Conservation (phyloP, 2,797 vertebrate genomes). For the Sebastes iracundus region DNA sequence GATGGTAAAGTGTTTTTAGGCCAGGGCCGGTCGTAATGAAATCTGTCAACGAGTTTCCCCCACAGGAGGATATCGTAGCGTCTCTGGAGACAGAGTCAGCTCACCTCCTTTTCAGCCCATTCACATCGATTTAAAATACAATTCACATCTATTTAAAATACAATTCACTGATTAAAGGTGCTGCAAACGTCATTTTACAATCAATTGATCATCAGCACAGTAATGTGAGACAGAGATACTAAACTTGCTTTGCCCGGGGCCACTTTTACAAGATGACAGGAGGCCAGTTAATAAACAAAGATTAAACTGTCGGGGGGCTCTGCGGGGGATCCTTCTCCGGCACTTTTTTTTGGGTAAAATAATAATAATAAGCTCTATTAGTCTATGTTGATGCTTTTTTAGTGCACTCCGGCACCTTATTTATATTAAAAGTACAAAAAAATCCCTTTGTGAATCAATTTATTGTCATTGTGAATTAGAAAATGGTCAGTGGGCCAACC, state of each 20-base stretch:
- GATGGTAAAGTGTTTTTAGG: slow-evolving; percentile 32
- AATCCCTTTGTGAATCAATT: no score
- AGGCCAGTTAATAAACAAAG: no score
- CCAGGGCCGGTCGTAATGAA: slow-evolving; percentile 8
- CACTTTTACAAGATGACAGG: no score
- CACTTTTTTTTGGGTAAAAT: no score
- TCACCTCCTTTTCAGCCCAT: neutral
- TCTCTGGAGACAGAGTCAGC: slow-evolving; percentile 8
- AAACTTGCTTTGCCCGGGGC: neutral
- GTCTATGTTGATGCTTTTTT: no score
- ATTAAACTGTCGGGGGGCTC: no score
- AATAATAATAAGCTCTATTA: no score
- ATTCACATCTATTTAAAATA: slow-evolving; percentile 26
- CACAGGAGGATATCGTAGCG: slow-evolving; percentile 3
- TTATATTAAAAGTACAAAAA: no score
- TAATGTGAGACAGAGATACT: neutral
- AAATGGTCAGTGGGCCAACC: no score
- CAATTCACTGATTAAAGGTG: slow-evolving; percentile 20
- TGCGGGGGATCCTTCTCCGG: fast-evolving
- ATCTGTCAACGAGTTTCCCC: slow-evolving; percentile 27
- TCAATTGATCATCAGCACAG: slow-evolving; percentile 1
- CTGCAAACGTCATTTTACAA: neutral
- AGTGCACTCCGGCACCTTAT: no score
- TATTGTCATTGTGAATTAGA: no score
- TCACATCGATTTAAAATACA: slow-evolving; percentile 24